These are phyloP conservation scores for Calyptommatus sinebrachiatus DNA, from an alignment of 2,113 vertebrate genomes.

Conservation along the genomic window DNA sequence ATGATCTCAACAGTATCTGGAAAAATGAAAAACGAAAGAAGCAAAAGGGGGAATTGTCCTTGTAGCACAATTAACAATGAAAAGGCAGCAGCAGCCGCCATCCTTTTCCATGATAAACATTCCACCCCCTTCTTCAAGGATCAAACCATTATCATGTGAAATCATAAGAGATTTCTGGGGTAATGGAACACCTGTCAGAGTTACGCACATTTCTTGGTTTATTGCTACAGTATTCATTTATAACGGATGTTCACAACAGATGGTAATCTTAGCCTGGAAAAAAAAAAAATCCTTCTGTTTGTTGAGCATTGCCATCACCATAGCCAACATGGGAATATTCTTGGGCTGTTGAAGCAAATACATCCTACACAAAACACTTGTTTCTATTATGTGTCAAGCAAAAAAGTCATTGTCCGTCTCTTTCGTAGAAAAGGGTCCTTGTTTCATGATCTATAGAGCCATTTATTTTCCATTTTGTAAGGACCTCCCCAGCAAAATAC, in stretches of 20 bases:
- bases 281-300: constrained; percentile 56
- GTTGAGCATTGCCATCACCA: constrained; percentile 64
- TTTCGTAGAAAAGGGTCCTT: constrained; percentile 55
- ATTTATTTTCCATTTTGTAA: constrained; percentile 61
- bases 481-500: constrained; percentile 52
- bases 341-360: constrained; percentile 57
- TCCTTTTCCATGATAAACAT: constrained; percentile 69
- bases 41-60: background rate
- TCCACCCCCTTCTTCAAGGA: constrained; percentile 71
- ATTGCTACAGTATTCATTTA: constrained; percentile 66
- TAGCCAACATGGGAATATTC: constrained; percentile 59
- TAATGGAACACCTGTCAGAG: constrained; percentile 68
- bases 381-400: constrained; percentile 39
- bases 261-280: constrained; percentile 55
- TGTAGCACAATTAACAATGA: constrained; percentile 57
- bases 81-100: constrained; percentile 66
- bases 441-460: constrained; percentile 60
- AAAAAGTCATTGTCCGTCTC: constrained; percentile 36
- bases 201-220: constrained; percentile 58
- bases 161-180: constrained; percentile 68
- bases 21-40: constrained; percentile 42
- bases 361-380: constrained; percentile 45
- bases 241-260: constrained; percentile 62
- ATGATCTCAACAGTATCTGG: constrained; percentile 66
- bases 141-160: constrained; percentile 71